Base-by-base conservation (phyloP, 2,113 vertebrate species). In the Agapornis roseicollis region DNA sequence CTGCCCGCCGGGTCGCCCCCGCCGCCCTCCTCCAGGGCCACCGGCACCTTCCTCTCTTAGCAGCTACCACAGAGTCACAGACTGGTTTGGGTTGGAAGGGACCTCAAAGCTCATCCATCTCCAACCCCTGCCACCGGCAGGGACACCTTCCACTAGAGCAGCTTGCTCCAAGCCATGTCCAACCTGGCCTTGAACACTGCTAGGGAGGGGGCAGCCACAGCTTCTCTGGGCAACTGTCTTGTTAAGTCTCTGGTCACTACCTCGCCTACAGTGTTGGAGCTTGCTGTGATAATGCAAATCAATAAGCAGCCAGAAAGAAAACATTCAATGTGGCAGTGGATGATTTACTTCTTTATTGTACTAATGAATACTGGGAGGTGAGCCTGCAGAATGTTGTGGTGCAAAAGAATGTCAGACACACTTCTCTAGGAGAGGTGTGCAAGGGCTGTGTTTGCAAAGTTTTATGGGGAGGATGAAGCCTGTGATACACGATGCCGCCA, bases 291-390 rank as follows among this genome's bases (percentile, higher is more conserved):
- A 4, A 4, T 4, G 42, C 58, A 7, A 12, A 28, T 33, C 50
- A 5, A 9, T 39, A 6, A 58, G 31, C 7, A 25, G 25, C 47
- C 72, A 49, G 50, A 60, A n/a, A n/a, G 69, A 46, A n/a, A 41
- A 33, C n/a, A 1, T 13, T 8, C 17, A 2, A 1, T 18, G 19
- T 4, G 2, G 22, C 61, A 18, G 18, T 6, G 37, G 12, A 10
- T 7, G 4, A 28, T 33, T 68, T 9, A 7, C 9, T 16, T 15
- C 17, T 7, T 17, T 42, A 29, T 18, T 15, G 7, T 23, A 9
- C 29, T 35, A 17, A 4, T 2, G 20, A 41, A 25, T 9, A 3
- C 29, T 6, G 10, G 4, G 44, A 3, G 49, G 3, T 23, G 29
- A 80, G 19, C 37, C 41, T 6, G 11, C 13, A 25, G 19, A 23